A percentile compares a stretch with the other conserved stretches of the same genome.
Conservation (phyloP, 2,888 invertebrate genomes). For the Hirtodrosophila alboralis region DNA sequence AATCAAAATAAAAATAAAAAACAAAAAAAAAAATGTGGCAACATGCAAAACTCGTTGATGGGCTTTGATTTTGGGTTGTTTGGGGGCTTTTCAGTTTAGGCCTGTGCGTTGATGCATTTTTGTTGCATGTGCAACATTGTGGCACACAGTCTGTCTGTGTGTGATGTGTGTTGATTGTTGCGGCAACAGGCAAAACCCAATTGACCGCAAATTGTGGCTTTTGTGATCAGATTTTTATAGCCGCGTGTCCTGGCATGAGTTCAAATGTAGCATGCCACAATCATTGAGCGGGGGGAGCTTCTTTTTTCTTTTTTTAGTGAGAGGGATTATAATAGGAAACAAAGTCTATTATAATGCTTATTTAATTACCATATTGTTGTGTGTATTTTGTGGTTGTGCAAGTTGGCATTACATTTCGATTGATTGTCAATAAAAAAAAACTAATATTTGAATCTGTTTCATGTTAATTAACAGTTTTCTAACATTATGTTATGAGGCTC, state of each 20-base stretch:
- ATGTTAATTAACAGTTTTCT: too few relatives aligned
- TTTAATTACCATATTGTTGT: conserved; percentile 21
- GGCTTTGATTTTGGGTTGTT: conserved; percentile 8
- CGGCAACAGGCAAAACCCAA: conserved; percentile 74
- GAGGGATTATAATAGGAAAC: neutral
- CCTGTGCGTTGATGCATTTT: conserved; percentile 67
- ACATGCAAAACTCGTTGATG: conserved; percentile 31
- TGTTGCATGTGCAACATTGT: conserved; percentile 70
- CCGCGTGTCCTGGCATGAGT: conserved; percentile 14
- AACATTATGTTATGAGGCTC: too few relatives aligned
- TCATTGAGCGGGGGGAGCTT: too few relatives aligned
- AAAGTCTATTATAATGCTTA: conserved; percentile 22
- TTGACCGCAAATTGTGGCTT: conserved; percentile 80
- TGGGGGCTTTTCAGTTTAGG: conserved; percentile 44
- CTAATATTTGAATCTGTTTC: too few relatives aligned
- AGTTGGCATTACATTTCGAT: too few relatives aligned
- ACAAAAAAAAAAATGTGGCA: conserved; percentile 36
- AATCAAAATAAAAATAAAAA: conserved; percentile 25
- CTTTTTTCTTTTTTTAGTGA: neutral
- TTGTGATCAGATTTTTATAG: conserved; percentile 76
- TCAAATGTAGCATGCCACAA: conserved; percentile 12
- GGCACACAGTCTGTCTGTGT: conserved; percentile 12
- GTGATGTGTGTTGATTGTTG: conserved; percentile 64
- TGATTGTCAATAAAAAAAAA: too few relatives aligned
- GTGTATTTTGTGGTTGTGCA: too few relatives aligned